Evolutionary conservation across 2,888 invertebrate species (phyloP), one percentile per base, ranked within the genome.

Genomic region (Thecophora atra): DNA sequence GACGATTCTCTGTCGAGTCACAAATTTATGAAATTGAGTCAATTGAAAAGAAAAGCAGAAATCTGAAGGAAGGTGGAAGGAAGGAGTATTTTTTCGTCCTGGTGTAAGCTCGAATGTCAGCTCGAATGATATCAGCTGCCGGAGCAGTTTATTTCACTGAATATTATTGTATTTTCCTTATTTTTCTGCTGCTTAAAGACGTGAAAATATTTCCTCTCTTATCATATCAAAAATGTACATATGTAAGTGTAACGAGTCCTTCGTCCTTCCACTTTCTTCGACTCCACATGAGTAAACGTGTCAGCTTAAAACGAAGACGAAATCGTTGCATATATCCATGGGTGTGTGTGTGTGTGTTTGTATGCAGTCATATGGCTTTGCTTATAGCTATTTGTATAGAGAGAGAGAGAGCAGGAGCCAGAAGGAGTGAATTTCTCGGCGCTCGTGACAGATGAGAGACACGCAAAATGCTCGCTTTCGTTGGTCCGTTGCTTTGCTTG

Each of bases 361-460:
- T 8, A 44, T 44, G 44, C 13, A 13, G 7, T 7, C 13, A 13
- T 44, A 13, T 44, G 44, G 24, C 5, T 30, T 6, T 17, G 11
- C 42, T 17, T 42, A 11, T 15, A 8, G 2, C 8, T 15, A 6
- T 62, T 15, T 62, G 42, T 42, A 19, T 44, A 24, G 5, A n/a
- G 44, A 19, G 42, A 11, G 63, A 42, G 8, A 47, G 51, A 2
- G 5, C n/a, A n/a, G 3, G 37, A 37, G 37, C 11, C n/a, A n/a
- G 37, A 37, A 11, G 6, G 37, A 37, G 11, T 30, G 30, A 30
- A 8, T 8, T 30, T 30, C 30, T 30, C 30, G 4, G 30, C 8
- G 30, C 30, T 30, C 8, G 30, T 47, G 65, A 65, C 47, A 26
- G 65, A 51, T 65, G 65, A 65, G 21, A 65, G 65, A 65, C 65